Conservation (phyloP, 2,797 vertebrate species). For the Odontamblyopus lacepedii region DNA sequence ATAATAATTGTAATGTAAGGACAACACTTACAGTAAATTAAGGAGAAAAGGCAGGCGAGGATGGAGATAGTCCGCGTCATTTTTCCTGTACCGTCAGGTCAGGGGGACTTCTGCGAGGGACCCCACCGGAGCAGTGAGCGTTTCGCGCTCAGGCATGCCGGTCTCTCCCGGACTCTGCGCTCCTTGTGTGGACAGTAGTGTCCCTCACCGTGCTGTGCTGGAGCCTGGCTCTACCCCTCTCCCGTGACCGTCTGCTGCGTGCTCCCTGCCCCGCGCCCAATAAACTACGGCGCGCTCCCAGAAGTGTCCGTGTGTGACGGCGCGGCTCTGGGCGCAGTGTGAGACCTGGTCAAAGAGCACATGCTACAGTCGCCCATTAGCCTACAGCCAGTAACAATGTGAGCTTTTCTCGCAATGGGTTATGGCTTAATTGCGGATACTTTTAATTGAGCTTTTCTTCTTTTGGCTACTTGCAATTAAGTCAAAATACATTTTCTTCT, state of each 20-base stretch:
- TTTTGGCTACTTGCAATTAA: not conserved
- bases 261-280: not conserved
- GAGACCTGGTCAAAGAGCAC: not conserved
- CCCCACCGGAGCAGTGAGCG: conserved; percentile 44
- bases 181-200: conserved; percentile 21
- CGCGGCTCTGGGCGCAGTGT: conserved; percentile 7
- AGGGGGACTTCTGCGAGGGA: conserved; percentile 25
- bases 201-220: conserved; percentile 11
- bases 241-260: not conserved
- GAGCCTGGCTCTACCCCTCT: not conserved
- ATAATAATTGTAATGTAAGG: not conserved
- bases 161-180: not conserved
- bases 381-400: not conserved
- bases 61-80: conserved; percentile 70
- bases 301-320: conserved; percentile 11
- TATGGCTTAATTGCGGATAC: not conserved
- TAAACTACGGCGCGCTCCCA: conserved; percentile 7
- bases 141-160: conserved; percentile 52
- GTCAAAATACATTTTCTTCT: not conserved
- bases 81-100: conserved; percentile 59
- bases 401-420: not conserved
- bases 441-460: not conserved
- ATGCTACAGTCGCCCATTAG: not conserved
- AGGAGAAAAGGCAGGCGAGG: conserved; percentile 63
- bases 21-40: conserved; percentile 73